Evolutionary conservation across 2,797 vertebrate species (phyloP).

Genomic region (Crocidura indochinensis): DNA sequence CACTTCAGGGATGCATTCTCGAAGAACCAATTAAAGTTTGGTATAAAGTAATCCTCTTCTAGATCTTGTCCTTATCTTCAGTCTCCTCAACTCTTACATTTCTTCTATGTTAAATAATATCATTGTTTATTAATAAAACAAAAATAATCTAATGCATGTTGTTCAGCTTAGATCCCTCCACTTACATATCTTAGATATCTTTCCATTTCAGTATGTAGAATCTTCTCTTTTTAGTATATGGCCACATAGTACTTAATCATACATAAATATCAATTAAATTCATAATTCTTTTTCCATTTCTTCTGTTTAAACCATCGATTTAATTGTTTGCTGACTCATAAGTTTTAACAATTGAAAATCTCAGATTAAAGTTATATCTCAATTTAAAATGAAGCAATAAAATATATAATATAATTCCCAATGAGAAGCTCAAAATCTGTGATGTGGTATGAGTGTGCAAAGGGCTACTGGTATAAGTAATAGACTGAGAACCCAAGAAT

Average conservation of each 20-base stretch:
- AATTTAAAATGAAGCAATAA: neutral
- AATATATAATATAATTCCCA: neutral
- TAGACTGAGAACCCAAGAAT: neutral
- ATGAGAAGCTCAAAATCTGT: neutral
- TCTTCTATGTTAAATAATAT: neutral
- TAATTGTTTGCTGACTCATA: neutral
- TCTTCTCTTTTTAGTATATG: neutral
- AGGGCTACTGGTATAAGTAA: neutral
- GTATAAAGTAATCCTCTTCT: neutral
- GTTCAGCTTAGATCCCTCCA: neutral
- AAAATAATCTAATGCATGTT: neutral
- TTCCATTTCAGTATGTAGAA: neutral
- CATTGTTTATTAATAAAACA: conserved; percentile 6
- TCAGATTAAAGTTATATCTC: conserved; percentile 2
- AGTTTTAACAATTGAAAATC: neutral
- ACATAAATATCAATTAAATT: neutral
- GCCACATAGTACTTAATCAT: neutral
- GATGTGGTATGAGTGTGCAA: neutral
- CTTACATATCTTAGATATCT: neutral
- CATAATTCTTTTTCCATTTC: neutral
- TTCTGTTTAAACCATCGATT: neutral
- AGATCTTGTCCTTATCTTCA: too few relatives aligned
- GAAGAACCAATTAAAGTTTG: neutral
- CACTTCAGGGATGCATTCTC: neutral
- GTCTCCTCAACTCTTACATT: neutral